These are phyloP conservation scores for Melanotaenia duboulayi DNA, from an alignment of 2,113 vertebrate species.

Conservation along the genomic window DNA sequence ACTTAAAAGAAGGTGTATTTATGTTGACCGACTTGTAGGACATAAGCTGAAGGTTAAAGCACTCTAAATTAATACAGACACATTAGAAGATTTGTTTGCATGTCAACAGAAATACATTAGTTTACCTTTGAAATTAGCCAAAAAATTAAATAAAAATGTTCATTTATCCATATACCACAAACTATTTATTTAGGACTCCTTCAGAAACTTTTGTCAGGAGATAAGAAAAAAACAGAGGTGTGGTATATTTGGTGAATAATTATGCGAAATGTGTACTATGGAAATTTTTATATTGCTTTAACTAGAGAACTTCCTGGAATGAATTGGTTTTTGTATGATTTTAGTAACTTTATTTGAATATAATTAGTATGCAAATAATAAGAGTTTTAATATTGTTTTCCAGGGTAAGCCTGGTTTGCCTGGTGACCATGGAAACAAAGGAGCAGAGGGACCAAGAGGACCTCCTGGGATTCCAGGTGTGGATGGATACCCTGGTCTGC, in stretches of 20 bases:
- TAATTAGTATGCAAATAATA: too few relatives aligned
- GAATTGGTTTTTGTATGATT: background rate
- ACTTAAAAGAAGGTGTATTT: background rate
- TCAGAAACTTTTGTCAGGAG: too few relatives aligned
- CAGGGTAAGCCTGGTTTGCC: conserved; percentile 80
- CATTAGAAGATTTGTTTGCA: background rate
- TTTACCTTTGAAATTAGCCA: background rate
- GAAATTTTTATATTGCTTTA: too few relatives aligned
- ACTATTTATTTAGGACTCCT: too few relatives aligned
- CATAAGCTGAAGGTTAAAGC: background rate
- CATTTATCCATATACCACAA: background rate
- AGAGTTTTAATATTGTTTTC: background rate
- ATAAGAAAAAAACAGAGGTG: too few relatives aligned
- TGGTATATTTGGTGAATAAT: too few relatives aligned
- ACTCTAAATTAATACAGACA: background rate
- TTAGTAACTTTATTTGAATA: background rate
- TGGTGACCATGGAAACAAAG: conserved; percentile 77
- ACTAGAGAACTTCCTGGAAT: background rate
- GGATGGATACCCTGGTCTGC: conserved; percentile 84
- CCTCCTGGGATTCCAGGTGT: conserved; percentile 84
- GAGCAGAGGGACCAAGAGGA: conserved; percentile 79
- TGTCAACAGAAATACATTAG: background rate
- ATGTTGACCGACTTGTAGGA: background rate
- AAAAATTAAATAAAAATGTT: background rate
- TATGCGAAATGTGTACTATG: too few relatives aligned